A percentile compares a stretch with the other conserved stretches of the same genome.
phyloP scores from a whole-genome alignment of 2,113 vertebrate genomes.

The Cyanocitta stelleri region DNA sequence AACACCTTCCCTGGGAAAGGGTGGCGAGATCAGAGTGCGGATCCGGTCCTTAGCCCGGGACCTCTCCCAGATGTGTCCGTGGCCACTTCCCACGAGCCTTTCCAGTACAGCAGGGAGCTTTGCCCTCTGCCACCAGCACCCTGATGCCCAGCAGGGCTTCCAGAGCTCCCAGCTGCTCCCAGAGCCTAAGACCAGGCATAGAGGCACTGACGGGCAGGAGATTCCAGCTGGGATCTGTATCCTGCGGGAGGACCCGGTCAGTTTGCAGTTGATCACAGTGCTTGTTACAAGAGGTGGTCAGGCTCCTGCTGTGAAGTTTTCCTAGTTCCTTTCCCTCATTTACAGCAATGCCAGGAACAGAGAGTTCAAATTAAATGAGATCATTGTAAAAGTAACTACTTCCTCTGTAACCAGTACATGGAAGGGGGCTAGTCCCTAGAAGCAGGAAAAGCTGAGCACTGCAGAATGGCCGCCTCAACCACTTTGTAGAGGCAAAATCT shows the following conservation, averaged over 20 bases:
- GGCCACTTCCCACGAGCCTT: neutral
- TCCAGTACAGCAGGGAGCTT: neutral
- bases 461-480: accelerated
- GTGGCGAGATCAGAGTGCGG: accelerated
- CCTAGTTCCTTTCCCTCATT: neutral
- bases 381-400: neutral
- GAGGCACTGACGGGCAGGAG: neutral
- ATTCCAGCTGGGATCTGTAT: neutral
- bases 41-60: neutral
- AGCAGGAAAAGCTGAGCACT: neutral
- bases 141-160: neutral
- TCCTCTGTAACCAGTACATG: neutral
- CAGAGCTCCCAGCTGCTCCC: neutral
- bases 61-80: neutral
- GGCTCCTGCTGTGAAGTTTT: neutral
- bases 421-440: neutral
- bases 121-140: neutral
- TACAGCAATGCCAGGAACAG: neutral
- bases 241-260: neutral
- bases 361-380: neutral
- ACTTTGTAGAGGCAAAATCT: neutral
- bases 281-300: neutral
- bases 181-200: neutral
- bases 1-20: neutral
- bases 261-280: neutral